phyloP scores from a whole-genome alignment of 2,888 invertebrate genomes.

The Ceraclea dissimilis region DNA sequence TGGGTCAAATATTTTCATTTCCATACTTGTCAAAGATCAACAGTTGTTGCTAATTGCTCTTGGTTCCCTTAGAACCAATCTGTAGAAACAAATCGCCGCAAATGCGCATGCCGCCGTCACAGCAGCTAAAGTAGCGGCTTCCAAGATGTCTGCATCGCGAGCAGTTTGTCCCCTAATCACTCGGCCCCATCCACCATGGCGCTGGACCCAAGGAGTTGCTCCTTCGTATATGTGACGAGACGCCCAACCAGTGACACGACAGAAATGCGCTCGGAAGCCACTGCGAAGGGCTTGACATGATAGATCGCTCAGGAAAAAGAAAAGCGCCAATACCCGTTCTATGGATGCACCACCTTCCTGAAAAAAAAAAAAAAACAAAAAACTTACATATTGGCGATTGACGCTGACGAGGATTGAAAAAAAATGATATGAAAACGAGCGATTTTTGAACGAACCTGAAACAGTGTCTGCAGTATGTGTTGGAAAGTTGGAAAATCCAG shows the following conservation, averaged over 20 bases:
- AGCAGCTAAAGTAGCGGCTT: constrained; percentile 15
- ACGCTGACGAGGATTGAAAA: too few species aligned
- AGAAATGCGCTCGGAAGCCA: constrained; percentile 43
- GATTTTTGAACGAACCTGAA: constrained; percentile 37
- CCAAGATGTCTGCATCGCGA: background rate
- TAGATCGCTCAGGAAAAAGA: constrained; percentile 51
- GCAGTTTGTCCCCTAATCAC: constrained; percentile 8
- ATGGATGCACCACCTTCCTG: constrained; percentile 50
- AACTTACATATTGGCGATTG: too few species aligned
- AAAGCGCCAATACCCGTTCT: constrained; percentile 48
- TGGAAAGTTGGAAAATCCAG: constrained; percentile 50
- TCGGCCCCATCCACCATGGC: constrained; percentile 49
- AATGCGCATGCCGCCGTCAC: constrained; percentile 22
- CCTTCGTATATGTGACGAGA: constrained; percentile 47
- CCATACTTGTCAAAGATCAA: background rate
- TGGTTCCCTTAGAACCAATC: constrained; percentile 12
- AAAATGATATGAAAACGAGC: too few species aligned
- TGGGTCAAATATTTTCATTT: too few species aligned
- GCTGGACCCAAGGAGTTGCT: constrained; percentile 50
- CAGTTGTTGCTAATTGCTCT: background rate
- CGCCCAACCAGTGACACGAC: constrained; percentile 50
- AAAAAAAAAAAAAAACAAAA: background rate
- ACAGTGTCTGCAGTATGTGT: constrained; percentile 49
- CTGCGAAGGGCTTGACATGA: constrained; percentile 45
- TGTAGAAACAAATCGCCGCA: constrained; percentile 19